Evolutionary conservation across 2,113 vertebrate genomes (phyloP), one percentile per base, ranked within the genome.

Genomic region (Okapia johnstoni): DNA sequence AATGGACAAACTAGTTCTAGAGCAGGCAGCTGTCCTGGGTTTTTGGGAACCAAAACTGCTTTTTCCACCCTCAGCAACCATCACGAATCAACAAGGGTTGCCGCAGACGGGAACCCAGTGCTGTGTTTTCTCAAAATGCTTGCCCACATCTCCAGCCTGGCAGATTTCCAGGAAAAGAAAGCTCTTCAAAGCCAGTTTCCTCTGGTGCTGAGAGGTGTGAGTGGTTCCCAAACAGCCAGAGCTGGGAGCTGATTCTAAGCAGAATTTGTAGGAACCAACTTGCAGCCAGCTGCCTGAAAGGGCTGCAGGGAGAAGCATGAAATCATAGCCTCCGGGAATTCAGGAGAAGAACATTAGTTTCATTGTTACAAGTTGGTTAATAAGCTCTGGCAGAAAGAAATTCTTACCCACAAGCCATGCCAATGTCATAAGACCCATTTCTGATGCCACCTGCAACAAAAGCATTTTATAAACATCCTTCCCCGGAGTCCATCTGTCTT

Each of bases 371-470:
- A n/a, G 63, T 40, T 76, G 88, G 91, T 97, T 93, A 96, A 90
- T 60, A 90, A 88, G 91, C 66, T 57, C 95, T 0, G 10, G 94
- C 96, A 76, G 88, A 70, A 96, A 88, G 87, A 85, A 63, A 19
- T 94, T 95, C 99, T 99, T 98, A 99, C 99, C 99, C 99, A 97
- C 99, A 99, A 33, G 99, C 99, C 97, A 99, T 98, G 96, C 99
- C 99, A 95, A 99, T 98, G 98, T 99, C 99, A 94, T 99, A 99
- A 0, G 98, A 99, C 60, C 99, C 99, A 97, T 99, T 99, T 98
- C 99, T 99, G 98, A 99, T 99, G 97, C 99, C 99, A 99, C 99
- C 99, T 99, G 99, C 73, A 99, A 98, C 97, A 58, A 98, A 97
- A 98, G 97, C 66, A 98, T 92, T 16, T 54, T 86, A 98, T 6